Base-by-base conservation (phyloP, 64 coral and sea anemone species). In the Pachyseris speciosa region DNA sequence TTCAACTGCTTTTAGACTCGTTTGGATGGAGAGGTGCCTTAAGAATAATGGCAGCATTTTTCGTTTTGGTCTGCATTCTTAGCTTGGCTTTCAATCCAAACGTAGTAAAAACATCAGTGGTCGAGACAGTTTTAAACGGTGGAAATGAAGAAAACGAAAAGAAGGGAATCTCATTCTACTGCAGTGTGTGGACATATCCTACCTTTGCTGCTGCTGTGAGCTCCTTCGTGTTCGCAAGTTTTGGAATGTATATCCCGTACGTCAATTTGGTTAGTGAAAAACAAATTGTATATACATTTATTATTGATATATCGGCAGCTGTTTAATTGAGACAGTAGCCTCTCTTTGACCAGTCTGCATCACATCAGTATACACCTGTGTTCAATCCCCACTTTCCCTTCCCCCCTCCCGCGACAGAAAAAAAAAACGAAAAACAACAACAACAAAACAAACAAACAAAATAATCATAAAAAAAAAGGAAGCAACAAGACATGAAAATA, bases 11-110 rank as follows among this genome's bases (percentile, higher is more conserved):
- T 36, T 55, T 83, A 29, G 88, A 90, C 12, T 11, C 17, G 9
- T 90, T 90, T 51, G 88, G 74, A 29, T 90, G 88, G 88, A 83
- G 88, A 72, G 32, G 32, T 7, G 28, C 39, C 0, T 55, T 90
- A 2, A 52, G 75, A 26, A 69, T 81, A 10, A 70, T 83, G 75
- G 15, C 75, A 16, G 58, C 74, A 28, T 3, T 17, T 9, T 48
- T 45, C 55, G 43, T 51, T 28, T 0, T 69, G 7, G 37, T 71
- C 17, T 63, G 41, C 27, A 22, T 81, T 2, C 40, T 83, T 9
- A 65, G 88, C 42, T 24, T 83, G 29, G 44, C 42, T 64, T 90
- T 71, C 37, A 78, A 83, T 26, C 88, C 88, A 27, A 83, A 90
- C 61, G 75, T 90, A 38, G 59, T 69, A 20, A 44, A 59, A 24